Conservation (phyloP, 2,113 vertebrate genomes). For the Cathartes aura region DNA sequence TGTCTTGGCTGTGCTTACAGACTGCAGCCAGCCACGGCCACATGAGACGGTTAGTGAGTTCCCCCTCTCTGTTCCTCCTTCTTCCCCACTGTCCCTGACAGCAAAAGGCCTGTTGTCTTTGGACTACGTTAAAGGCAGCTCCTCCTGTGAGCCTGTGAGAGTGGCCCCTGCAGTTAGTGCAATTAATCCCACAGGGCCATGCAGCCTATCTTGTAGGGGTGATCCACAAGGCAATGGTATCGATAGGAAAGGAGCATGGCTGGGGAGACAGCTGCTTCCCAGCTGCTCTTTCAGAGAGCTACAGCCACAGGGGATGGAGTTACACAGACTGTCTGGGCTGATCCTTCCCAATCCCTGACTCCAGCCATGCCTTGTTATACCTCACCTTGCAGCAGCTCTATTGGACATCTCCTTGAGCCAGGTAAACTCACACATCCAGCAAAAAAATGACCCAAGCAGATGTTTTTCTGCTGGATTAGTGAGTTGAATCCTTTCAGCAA, state of each 20-base stretch:
- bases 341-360: not conserved
- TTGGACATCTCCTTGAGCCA: not conserved
- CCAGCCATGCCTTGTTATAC: not conserved
- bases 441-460: not conserved
- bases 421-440: not conserved
- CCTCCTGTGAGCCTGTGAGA: not conserved
- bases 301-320: not conserved
- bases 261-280: not conserved
- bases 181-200: not conserved
- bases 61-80: not conserved
- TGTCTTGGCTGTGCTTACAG: not conserved
- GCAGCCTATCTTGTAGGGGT: not conserved
- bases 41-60: not conserved
- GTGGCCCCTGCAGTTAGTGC: not conserved
- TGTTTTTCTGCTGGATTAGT: not conserved
- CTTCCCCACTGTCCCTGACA: not conserved
- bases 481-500: not conserved
- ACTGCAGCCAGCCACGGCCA: not conserved
- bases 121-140: not conserved
- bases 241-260: not conserved
- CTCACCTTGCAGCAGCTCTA: not conserved
- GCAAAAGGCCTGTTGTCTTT: not conserved
- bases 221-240: not conserved
- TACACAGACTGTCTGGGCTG: not conserved
- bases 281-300: not conserved